A percentile compares a stretch with the other conserved stretches of the same genome.
Conservation (phyloP, 2,113 vertebrate species). For the Sinosuthora webbiana region DNA sequence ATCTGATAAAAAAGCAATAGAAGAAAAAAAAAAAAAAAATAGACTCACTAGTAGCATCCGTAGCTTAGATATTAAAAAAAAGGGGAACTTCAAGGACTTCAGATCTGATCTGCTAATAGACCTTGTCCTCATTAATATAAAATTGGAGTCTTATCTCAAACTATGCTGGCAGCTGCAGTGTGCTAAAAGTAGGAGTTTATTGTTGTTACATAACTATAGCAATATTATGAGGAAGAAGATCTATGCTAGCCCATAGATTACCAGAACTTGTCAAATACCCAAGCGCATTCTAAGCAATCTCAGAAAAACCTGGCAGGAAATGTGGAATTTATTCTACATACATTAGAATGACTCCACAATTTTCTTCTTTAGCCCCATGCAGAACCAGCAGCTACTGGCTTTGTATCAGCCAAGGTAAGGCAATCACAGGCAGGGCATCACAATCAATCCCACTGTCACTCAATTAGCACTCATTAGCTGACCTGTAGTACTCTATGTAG, state of each 20-base stretch:
- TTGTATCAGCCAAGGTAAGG: background rate
- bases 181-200: background rate
- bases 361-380: background rate
- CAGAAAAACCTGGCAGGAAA: background rate
- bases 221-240: background rate
- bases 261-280: background rate
- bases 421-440: too few species aligned
- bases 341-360: background rate
- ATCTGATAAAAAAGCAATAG: slow-evolving; percentile 75
- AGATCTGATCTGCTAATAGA: background rate
- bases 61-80: background rate
- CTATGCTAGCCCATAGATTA: background rate
- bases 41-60: background rate
- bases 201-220: background rate
- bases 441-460: background rate
- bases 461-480: background rate
- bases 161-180: background rate
- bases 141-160: background rate
- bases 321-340: background rate
- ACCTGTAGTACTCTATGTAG: background rate
- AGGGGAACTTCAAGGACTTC: background rate
- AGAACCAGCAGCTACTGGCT: background rate
- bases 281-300: background rate
- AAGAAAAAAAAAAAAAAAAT: background rate
- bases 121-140: background rate